Evolutionary conservation across 92 coral and sea anemone genomes (phyloP).

Genomic region (Blastomussa wellsi): DNA sequence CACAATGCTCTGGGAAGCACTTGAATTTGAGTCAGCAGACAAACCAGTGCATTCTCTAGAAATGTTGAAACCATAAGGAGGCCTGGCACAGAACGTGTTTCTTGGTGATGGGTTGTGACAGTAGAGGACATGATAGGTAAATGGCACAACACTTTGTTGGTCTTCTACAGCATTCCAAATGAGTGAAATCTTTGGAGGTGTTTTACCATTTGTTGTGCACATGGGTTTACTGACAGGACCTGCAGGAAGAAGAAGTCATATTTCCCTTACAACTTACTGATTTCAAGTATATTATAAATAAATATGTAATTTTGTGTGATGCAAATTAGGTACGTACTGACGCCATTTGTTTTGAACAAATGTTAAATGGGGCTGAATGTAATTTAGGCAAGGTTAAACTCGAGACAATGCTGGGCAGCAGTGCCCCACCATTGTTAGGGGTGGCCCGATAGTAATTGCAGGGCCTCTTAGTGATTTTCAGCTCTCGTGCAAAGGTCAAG

Average conservation of each 20-base stretch:
- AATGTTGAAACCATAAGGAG: constrained; percentile 12
- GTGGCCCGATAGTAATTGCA: too few species aligned
- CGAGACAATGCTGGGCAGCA: too few species aligned
- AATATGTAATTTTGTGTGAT: too few species aligned
- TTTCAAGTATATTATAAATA: too few species aligned
- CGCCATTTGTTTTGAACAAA: too few species aligned
- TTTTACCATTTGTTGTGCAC: constrained; percentile 4
- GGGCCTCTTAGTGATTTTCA: too few species aligned
- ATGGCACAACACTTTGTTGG: constrained; percentile 2
- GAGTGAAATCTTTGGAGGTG: background rate
- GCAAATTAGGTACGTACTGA: too few species aligned
- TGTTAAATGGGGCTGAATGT: too few species aligned
- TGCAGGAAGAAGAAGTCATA: background rate
- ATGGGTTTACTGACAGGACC: constrained; percentile 5
- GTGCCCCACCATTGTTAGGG: too few species aligned
- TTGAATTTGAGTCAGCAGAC: background rate
- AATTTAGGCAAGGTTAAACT: too few species aligned
- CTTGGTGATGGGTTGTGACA: background rate
- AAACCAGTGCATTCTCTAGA: constrained; percentile 20
- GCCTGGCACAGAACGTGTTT: background rate
- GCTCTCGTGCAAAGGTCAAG: too few species aligned
- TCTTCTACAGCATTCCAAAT: constrained; percentile 17
- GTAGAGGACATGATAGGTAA: constrained; percentile 35
- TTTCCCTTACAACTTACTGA: too few species aligned
- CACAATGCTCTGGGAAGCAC: background rate